phyloP scores from a whole-genome alignment of 2,113 vertebrate genomes.

The Agapornis roseicollis region DNA sequence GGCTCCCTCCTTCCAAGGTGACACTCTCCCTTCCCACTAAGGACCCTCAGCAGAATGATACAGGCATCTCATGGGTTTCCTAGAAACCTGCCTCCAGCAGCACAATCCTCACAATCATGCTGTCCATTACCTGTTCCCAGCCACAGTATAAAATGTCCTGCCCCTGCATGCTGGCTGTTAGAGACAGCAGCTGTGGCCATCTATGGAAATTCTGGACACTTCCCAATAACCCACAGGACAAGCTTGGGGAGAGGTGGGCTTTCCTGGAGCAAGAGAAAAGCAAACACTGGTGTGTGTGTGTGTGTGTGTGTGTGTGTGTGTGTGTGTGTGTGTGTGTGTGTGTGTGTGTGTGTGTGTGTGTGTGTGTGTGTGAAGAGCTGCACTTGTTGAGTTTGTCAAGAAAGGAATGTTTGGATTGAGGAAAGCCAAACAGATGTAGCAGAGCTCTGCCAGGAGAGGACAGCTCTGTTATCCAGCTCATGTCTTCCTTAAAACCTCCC shows the following conservation, averaged over 20 bases:
- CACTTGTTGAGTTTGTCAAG: neutral
- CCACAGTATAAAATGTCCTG: neutral
- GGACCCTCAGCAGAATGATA: neutral
- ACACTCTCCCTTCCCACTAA: neutral
- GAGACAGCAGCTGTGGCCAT: neutral
- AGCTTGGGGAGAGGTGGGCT: neutral
- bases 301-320: neutral
- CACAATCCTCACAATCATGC: neutral
- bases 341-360: neutral
- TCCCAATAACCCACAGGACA: neutral
- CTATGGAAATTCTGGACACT: neutral
- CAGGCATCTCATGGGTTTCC: fast-evolving
- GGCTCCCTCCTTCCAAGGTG: fast-evolving
- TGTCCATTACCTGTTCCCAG: neutral
- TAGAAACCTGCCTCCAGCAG: slow-evolving; percentile 9
- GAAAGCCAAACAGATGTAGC: slow-evolving; percentile 28
- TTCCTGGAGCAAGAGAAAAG: neutral
- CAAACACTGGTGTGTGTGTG: neutral
- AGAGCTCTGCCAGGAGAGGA: neutral
- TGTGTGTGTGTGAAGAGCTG: neutral
- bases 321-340: no score
- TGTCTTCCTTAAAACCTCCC: neutral
- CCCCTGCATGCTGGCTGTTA: neutral
- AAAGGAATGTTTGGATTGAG: slow-evolving; percentile 22
- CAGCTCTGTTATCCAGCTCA: neutral